phyloP scores from a whole-genome alignment of 2,113 vertebrate genomes.

The Paradisaea rubra region DNA sequence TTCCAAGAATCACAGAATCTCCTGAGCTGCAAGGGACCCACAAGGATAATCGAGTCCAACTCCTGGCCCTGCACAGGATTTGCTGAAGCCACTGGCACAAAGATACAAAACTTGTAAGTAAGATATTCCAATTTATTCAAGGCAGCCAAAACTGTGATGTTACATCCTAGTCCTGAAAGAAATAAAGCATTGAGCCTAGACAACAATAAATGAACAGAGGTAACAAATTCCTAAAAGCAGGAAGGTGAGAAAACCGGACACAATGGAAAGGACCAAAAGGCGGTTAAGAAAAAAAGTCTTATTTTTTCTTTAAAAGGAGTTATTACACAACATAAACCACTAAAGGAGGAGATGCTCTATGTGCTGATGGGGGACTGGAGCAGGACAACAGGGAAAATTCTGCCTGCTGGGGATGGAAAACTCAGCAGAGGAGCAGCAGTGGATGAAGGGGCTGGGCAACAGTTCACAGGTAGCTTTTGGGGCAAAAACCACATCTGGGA shows the following conservation, averaged over 20 bases:
- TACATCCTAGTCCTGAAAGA: neutral
- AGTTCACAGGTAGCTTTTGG: accelerated
- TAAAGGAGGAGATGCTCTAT: neutral
- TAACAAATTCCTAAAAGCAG: neutral
- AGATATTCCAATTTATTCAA: neutral
- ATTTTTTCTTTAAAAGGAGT: neutral
- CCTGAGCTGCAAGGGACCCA: neutral
- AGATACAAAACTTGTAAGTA: neutral
- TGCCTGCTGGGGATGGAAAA: accelerated
- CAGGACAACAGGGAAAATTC: neutral
- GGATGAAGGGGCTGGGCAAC: neutral
- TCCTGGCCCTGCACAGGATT: neutral
- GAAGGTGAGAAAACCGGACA: neutral
- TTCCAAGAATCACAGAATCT: neutral
- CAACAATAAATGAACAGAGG: neutral
- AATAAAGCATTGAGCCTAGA: neutral
- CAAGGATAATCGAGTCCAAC: accelerated
- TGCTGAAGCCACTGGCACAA: neutral
- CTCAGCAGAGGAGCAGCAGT: neutral
- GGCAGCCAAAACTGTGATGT: neutral
- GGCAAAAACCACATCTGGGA: neutral
- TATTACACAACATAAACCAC: neutral
- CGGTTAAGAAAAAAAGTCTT: neutral
- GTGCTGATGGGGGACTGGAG: neutral
- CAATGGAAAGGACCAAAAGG: neutral